Evolutionary conservation across 2,888 invertebrate species (phyloP).

Genomic region (Xestia sexstrigata): DNA sequence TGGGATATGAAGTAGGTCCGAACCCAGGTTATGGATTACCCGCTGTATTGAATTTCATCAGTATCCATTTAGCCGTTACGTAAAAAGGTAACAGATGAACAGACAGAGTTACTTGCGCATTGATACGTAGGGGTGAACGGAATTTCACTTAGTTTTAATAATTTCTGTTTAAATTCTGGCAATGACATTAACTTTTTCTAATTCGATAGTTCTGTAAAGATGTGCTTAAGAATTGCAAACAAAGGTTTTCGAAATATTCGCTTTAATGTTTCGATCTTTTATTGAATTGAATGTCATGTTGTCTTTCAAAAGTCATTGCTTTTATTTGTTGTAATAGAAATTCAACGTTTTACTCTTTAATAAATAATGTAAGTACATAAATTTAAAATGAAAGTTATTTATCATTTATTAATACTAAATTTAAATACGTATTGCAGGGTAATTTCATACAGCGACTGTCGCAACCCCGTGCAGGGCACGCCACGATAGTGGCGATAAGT

Average conservation of each 20-base stretch:
- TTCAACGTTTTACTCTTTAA: not conserved
- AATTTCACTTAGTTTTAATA: constrained; percentile 11
- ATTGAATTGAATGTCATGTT: constrained; percentile 7
- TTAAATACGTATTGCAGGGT: not conserved
- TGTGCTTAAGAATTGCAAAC: constrained; percentile 12
- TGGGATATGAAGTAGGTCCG: not conserved
- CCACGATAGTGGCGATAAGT: no score
- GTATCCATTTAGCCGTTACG: not conserved
- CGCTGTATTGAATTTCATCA: not conserved
- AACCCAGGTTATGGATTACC: not conserved
- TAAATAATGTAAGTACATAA: not conserved
- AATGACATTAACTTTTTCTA: constrained; percentile 11
- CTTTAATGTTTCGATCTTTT: constrained; percentile 12
- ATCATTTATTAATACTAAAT: not conserved
- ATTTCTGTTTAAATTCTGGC: constrained; percentile 12
- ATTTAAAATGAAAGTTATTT: not conserved
- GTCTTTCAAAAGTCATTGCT: constrained; percentile 22
- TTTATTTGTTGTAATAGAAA: constrained; percentile 4
- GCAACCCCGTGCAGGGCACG: no score
- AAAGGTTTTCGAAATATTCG: constrained; percentile 16
- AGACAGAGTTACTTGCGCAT: not conserved
- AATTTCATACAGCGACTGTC: no score
- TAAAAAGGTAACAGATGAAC: not conserved
- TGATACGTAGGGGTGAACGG: not conserved
- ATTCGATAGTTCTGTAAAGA: constrained; percentile 21